Evolutionary conservation across 2,888 invertebrate species (phyloP), one percentile per base, ranked within the genome.

Genomic region (Erebia palarica): DNA sequence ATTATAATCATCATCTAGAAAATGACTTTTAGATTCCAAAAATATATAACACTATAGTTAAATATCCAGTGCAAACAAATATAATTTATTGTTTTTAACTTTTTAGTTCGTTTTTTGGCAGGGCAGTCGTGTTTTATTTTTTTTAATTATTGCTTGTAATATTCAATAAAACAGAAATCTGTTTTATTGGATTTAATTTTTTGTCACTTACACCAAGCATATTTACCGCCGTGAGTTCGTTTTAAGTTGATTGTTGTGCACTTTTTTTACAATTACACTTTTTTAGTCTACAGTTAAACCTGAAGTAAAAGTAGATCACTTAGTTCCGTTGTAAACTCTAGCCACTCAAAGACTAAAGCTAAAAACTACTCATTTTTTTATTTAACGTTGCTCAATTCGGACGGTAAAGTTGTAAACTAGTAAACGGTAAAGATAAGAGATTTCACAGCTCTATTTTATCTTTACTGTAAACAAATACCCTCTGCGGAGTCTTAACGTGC

Each of bases 271-370:
- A 61, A 61, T 47, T 65, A 42, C 10, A 55, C 27, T 5, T 65
- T 65, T 16, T 16, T 13, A 55, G 16, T 36, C 21, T 64, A n/a
- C n/a, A 65, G 42, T 53, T 36, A 42, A 53, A 65, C 27, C 65
- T 63, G 18, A 66, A 73, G 73, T 75, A 73, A 73, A 75, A 75
- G 74, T 73, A 63, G 59, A 66, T 61, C 73, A 66, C 64, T 73
- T 57, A 55, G 68, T 69, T 67, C 69, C 74, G 72, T 67, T 66
- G 70, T 49, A 57, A 69, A 59, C 60, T 64, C 73, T 71, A 71
- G 51, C 47, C 53, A 59, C 64, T 61, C 57, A 0, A 16, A 14
- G 49, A 63, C 18, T 14, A 16, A 42, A 10, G 9, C 16, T 16
- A 66, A 63, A 70, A 70, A 72, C 18, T 21, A 55, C 64, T n/a